Base-by-base conservation (phyloP, 2,113 vertebrate genomes). In the Pholis gunnellus region DNA sequence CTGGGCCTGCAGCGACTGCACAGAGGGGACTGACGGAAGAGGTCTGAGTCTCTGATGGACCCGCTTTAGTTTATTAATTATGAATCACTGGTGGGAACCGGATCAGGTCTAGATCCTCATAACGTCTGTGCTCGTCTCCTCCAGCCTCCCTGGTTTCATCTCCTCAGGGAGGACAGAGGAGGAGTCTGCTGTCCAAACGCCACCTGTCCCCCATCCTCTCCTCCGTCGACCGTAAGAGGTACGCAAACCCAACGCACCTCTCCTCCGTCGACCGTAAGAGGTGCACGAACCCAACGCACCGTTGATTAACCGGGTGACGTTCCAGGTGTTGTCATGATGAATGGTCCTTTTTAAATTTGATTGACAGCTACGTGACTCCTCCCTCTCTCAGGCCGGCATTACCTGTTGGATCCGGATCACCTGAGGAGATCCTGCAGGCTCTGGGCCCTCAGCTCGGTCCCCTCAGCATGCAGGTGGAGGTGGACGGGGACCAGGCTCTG, bases 1-100 rank as follows among this genome's bases (percentile, higher is more conserved):
- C 86, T 99, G 98, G 98, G 96, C 96, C 46, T 99, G 98, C 85
- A 1, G 57, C 27, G 98, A 97, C 85, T 99, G 98, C 89, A 94
- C 92, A 9, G 82, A 90, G 81, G 96, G 96, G 22, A 91, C 95
- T 4, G 95, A 95, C 65, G 95, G 95, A 74, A 95, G 94, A 96
- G 96, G 97, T 97, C 89, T 93, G 64, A 25, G 5, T 48, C 27
- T 38, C 1, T 11, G 3, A 9, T 61, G 27, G 15, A 46, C 11
- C 44, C 4, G 1, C 17, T 48, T 1, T 8, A 9, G 36, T 38
- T 38, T 48, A 31, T 48, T 17, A 5, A 22, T 22, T 22, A 44
- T 15, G 11, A 13, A 4, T 14, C 3, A 14, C 42, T 44, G 42
- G 4, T 3, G 4, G 11, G 44, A 46, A 46, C 14, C 14, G 14